Conservation (phyloP, 2,113 vertebrate genomes). For the Labeo catla region DNA sequence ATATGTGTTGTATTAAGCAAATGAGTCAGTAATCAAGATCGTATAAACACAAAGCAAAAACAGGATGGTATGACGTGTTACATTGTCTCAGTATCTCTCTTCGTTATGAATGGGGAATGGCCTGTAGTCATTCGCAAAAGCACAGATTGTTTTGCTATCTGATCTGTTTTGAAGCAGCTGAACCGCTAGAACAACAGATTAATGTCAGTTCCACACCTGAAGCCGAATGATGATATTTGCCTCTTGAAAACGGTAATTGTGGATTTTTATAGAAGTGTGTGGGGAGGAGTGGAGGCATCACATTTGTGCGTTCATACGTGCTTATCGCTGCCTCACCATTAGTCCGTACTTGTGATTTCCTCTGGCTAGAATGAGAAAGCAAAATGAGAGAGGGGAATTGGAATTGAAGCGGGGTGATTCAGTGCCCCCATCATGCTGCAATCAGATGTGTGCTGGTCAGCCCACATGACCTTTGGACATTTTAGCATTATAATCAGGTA, state of each 20-base stretch:
- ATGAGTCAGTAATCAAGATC: background rate
- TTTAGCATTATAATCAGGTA: background rate
- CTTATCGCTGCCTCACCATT: conserved; percentile 36
- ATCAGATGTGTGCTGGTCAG: background rate
- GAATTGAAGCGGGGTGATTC: conserved; percentile 33
- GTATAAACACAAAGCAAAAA: background rate
- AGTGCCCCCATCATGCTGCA: background rate
- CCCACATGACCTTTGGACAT: background rate
- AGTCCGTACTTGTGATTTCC: conserved; percentile 11
- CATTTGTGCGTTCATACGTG: conserved; percentile 35
- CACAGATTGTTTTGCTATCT: background rate
- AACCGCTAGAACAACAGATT: background rate
- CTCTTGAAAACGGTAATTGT: background rate
- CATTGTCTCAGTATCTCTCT: background rate
- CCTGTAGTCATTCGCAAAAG: background rate
- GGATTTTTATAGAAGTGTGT: conserved; percentile 14
- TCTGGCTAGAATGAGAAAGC: conserved; percentile 27
- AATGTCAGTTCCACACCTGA: background rate
- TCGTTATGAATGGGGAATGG: background rate
- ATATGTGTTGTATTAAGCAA: conserved; percentile 31
- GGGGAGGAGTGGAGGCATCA: conserved; percentile 19
- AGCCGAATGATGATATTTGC: background rate
- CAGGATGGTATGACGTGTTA: background rate
- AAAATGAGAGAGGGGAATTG: conserved; percentile 18
- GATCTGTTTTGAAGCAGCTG: conserved; percentile 9